Evolutionary conservation across 2,113 vertebrate genomes (phyloP), one percentile per base, ranked within the genome.

Genomic region (Sorex fumeus): DNA sequence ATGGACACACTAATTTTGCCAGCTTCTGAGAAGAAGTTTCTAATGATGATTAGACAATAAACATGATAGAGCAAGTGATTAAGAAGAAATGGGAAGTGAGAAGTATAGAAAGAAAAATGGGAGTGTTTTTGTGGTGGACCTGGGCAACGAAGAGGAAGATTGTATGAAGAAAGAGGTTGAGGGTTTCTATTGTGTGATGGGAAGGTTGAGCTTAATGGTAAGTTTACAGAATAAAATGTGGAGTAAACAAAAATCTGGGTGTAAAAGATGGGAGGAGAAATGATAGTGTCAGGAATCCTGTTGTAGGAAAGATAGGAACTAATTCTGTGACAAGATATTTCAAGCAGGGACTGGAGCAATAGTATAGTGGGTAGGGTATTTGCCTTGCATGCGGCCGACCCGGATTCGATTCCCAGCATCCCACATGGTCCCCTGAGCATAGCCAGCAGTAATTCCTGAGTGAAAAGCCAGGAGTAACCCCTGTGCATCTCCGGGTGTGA

Each of bases 261-360:
- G n/a, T 32, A 27, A 83, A 75, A 64, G 66, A 84, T 18, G 62
- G 11, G 19, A 45, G 64, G 28, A 27, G 47, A 57, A 34, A 27
- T 82, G 45, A 71, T 8, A 1, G 21, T 64, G 12, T 90, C 43
- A 84, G 30, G 66, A 6, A 23, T 40, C 43, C 40, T 84, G 45
- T 6, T 66, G 21, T 21, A 82, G 75, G 43, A 72, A 93, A 88
- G 30, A 86, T 50, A 43, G 3, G 15, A 92, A 79, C 30, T 80
- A 88, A 23, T 78, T 71, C 77, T 71, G 18, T 91, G 84, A 32
- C 21, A n/a, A 74, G 25, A 91, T 91, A 16, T 80, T 87, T 19
- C 28, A 92, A n/a, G n/a, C 27, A 53, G 53, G 53, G 18, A 15
- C 53, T 12, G 15, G 53, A 53, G 53, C 10, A 16, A 53, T 10